phyloP scores from a whole-genome alignment of 2,797 vertebrate genomes.

The Periophthalmus magnuspinnatus region DNA sequence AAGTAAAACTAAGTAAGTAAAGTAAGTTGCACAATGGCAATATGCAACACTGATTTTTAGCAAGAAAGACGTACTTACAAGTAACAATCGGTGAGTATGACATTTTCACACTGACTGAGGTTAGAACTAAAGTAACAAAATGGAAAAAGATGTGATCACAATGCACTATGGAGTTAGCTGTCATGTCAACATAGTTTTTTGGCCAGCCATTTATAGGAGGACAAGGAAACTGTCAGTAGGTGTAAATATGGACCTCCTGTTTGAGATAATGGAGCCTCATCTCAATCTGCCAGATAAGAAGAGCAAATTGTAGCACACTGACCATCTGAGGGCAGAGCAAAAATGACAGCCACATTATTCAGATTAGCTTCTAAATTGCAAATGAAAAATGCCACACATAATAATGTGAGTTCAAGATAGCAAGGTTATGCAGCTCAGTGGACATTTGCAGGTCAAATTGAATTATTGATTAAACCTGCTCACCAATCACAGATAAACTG shows the following conservation, averaged over 20 bases:
- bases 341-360: conserved; percentile 14
- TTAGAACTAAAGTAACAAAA: neutral
- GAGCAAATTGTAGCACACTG: neutral
- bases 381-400: conserved; percentile 20
- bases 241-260: neutral
- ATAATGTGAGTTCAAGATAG: neutral
- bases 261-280: conserved; percentile 6
- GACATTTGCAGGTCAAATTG: neutral
- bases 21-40: neutral
- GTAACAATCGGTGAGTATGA: neutral
- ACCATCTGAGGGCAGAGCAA: neutral
- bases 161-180: neutral
- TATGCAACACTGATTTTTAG: neutral
- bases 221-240: neutral
- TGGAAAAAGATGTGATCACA: neutral
- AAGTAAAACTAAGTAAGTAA: neutral
- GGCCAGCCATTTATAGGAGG: neutral
- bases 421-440: neutral
- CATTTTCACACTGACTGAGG: neutral
- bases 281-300: neutral
- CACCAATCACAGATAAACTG: neutral
- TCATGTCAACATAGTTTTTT: conserved; percentile 2
- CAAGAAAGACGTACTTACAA: neutral
- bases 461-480: conserved; percentile 3
- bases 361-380: conserved; percentile 13